Percentiles rank a stretch among this genome's conserved stretches.
These are phyloP conservation scores for Trichosurus vulpecula DNA, from an alignment of 2,797 vertebrate species.

Conservation along the genomic window DNA sequence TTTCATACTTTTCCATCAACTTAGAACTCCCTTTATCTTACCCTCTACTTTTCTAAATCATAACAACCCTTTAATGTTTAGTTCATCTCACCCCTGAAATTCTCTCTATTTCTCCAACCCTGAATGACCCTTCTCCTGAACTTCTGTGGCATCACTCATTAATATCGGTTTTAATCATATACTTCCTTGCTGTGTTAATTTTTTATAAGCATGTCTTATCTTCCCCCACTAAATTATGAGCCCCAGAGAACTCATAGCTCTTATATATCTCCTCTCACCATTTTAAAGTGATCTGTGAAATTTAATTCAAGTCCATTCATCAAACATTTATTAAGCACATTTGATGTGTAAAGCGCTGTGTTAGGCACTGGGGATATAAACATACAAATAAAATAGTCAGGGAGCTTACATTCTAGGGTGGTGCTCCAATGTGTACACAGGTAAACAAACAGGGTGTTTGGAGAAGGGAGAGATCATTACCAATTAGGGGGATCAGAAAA, in stretches of 20 bases:
- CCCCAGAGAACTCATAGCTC: neutral
- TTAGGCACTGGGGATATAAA: neutral
- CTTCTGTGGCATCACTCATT: neutral
- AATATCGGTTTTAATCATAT: neutral
- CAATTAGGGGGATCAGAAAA: neutral
- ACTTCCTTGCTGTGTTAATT: neutral
- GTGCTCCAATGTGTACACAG: neutral
- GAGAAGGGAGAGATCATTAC: neutral
- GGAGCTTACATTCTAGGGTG: neutral
- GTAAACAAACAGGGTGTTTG: neutral
- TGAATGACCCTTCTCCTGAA: neutral
- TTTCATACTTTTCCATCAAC: neutral
- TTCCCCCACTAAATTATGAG: neutral
- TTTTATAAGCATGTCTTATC: neutral
- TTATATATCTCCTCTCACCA: neutral
- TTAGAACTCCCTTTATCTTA: neutral
- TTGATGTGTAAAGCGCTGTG: neutral
- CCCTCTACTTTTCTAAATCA: neutral
- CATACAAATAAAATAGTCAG: neutral
- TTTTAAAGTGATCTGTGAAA: neutral
- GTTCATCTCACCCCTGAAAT: neutral
- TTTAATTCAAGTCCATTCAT: neutral
- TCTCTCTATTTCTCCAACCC: neutral
- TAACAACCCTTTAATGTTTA: neutral
- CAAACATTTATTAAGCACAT: neutral